Conservation (phyloP, 2,888 invertebrate species). For the Thalpophila matura region DNA sequence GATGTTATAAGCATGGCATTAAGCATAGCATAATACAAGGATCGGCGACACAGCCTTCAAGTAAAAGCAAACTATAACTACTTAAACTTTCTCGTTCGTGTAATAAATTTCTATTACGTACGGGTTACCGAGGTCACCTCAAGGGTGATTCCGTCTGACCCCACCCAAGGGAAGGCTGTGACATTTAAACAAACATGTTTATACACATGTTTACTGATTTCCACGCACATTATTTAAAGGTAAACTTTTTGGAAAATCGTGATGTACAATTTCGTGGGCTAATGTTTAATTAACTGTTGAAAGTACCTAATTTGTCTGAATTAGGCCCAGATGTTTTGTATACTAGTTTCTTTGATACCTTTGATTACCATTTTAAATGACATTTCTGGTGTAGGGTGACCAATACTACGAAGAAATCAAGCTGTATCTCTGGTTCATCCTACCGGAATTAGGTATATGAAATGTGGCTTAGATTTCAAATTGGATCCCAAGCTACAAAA, state of each 20-base stretch:
- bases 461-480: too few relatives aligned
- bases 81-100: slow-evolving; percentile 36
- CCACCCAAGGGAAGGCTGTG: slow-evolving; percentile 60
- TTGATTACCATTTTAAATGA: not conserved
- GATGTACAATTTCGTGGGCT: not conserved
- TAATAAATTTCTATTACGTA: slow-evolving; percentile 37
- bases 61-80: slow-evolving; percentile 20
- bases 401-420: not conserved
- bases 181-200: slow-evolving; percentile 49
- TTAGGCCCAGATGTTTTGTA: not conserved
- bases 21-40: not conserved
- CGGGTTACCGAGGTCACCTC: slow-evolving; percentile 34
- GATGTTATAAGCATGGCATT: not conserved
- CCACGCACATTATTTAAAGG: slow-evolving; percentile 26
- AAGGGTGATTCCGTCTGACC: slow-evolving; percentile 46
- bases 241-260: slow-evolving; percentile 34
- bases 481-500: too few relatives aligned
- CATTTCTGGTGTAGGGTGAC: too few relatives aligned
- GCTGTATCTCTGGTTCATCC: too few relatives aligned
- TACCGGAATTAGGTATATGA: too few relatives aligned
- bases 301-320: not conserved
- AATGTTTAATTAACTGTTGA: not conserved
- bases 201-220: slow-evolving; percentile 30
- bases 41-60: not conserved
- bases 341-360: not conserved